These are phyloP conservation scores for Acipenser transmontanus DNA, from an alignment of 2,797 vertebrate species.

Conservation along the genomic window DNA sequence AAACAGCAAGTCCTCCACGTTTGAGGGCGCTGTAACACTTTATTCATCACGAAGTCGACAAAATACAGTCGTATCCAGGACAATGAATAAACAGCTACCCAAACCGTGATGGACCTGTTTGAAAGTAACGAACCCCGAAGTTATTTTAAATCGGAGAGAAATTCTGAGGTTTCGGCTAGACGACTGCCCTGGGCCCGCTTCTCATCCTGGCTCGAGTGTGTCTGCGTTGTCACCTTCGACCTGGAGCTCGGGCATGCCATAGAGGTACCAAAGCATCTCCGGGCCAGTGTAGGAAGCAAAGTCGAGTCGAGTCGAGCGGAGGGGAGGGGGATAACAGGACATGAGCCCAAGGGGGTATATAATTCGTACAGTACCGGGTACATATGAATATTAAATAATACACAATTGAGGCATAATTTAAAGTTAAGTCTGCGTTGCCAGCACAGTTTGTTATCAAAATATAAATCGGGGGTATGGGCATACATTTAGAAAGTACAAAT, in stretches of 20 bases:
- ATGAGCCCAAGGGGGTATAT: too few relatives aligned
- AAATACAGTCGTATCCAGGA: neutral
- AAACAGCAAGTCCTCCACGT: constrained; percentile 13
- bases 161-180: constrained; percentile 18
- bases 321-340: too few relatives aligned
- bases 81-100: constrained; percentile 11
- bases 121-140: constrained; percentile 32
- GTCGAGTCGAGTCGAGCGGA: too few relatives aligned
- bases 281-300: neutral
- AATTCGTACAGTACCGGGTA: too few relatives aligned
- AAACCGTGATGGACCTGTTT: constrained; percentile 48
- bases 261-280: constrained; percentile 60
- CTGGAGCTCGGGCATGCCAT: constrained; percentile 90
- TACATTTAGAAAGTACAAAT: too few relatives aligned
- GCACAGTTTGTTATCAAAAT: too few relatives aligned
- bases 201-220: constrained; percentile 82
- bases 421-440: too few relatives aligned
- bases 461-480: too few relatives aligned
- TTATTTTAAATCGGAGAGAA: constrained; percentile 17
- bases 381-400: too few relatives aligned
- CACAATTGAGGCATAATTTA: too few relatives aligned
- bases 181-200: constrained; percentile 70
- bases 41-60: neutral
- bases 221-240: constrained; percentile 90
- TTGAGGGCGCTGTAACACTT: constrained; percentile 23